These are phyloP conservation scores for Paralichthys olivaceus DNA, from an alignment of 2,113 vertebrate species.

Conservation along the genomic window DNA sequence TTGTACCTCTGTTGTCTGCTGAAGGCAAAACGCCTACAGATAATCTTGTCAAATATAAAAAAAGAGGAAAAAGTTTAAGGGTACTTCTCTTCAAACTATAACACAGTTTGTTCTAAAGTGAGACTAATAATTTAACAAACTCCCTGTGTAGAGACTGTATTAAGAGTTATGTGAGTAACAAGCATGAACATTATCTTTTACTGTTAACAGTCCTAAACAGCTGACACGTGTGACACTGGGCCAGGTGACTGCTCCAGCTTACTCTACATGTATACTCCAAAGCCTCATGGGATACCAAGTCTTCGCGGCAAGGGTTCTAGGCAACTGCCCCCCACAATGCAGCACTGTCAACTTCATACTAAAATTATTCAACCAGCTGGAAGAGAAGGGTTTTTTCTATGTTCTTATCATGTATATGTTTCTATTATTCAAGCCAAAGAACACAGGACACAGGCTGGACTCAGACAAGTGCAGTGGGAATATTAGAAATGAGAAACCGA, in stretches of 20 bases:
- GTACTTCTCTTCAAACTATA: not conserved
- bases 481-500: slow-evolving; percentile 31
- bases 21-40: not conserved
- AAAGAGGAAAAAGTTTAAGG: not conserved
- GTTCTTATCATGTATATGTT: slow-evolving; percentile 5
- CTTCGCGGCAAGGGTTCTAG: slow-evolving; percentile 6
- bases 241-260: slow-evolving; percentile 51
- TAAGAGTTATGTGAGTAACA: slow-evolving; percentile 1
- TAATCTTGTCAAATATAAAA: not conserved
- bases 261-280: slow-evolving; percentile 33
- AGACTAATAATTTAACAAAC: not conserved
- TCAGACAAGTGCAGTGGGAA: not conserved
- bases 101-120: not conserved
- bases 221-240: not conserved
- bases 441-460: slow-evolving; percentile 17
- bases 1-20: not conserved
- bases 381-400: slow-evolving; percentile 31
- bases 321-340: slow-evolving; percentile 31
- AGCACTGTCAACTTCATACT: slow-evolving; percentile 17
- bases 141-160: not conserved
- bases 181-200: not conserved
- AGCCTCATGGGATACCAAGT: slow-evolving; percentile 37
- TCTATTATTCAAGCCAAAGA: slow-evolving; percentile 33
- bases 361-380: slow-evolving; percentile 12
- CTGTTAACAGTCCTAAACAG: not conserved